Evolutionary conservation across 2,113 vertebrate genomes (phyloP).

Genomic region (Centropus unirufus): DNA sequence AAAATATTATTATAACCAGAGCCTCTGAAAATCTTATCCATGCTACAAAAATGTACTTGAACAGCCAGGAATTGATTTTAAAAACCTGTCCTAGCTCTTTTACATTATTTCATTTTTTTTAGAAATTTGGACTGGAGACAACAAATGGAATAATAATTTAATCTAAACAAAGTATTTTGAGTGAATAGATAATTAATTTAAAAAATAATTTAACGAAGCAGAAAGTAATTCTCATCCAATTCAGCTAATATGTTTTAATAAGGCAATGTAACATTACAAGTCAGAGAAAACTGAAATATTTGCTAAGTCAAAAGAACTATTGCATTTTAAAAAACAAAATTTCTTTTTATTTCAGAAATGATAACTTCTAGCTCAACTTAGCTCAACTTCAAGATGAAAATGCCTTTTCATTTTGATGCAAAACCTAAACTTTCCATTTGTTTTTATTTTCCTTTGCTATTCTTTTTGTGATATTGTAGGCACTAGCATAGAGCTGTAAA

Average conservation of each 20-base stretch:
- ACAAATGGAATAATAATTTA: neutral
- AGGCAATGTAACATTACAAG: neutral
- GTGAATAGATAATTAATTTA: neutral
- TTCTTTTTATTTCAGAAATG: neutral
- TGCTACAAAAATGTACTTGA: neutral
- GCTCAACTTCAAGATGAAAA: neutral
- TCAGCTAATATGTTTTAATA: neutral
- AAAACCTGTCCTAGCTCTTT: neutral
- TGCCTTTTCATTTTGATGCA: neutral
- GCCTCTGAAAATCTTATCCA: neutral
- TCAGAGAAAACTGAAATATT: neutral
- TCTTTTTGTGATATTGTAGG: neutral
- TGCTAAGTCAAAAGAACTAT: neutral
- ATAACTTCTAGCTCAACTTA: neutral
- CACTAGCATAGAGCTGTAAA: neutral
- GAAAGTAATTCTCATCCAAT: neutral
- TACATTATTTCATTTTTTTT: neutral
- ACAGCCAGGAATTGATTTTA: neutral
- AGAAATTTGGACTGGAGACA: neutral
- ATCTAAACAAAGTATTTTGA: neutral
- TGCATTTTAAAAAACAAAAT: neutral
- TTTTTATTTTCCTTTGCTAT: neutral
- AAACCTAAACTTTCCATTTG: neutral
- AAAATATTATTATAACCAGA: conserved; percentile 38
- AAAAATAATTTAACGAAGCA: neutral